Conservation (phyloP, 2,888 invertebrate species). For the Himalopsyche kuldschensis region DNA sequence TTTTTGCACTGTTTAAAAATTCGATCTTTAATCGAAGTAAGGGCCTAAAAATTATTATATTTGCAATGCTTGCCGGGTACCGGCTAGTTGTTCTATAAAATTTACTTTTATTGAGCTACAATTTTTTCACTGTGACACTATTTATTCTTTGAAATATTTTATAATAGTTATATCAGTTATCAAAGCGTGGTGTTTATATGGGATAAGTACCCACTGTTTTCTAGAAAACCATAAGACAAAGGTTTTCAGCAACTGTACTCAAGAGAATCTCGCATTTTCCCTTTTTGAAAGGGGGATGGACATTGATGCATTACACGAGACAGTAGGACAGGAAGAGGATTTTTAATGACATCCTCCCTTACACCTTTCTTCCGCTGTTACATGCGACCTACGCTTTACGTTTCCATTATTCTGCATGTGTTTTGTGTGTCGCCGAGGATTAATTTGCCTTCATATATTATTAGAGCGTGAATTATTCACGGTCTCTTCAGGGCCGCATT, state of each 20-base stretch:
- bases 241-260: slow-evolving; percentile 1
- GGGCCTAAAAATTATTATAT: no score
- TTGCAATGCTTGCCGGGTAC: no score
- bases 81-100: no score
- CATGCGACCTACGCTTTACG: not conserved
- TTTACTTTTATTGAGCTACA: no score
- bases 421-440: not conserved
- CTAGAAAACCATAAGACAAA: not conserved
- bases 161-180: no score
- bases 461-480: not conserved
- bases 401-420: not conserved
- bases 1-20: no score
- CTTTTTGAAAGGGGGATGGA: slow-evolving; percentile 2
- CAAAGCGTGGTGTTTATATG: no score
- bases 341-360: slow-evolving; percentile 12
- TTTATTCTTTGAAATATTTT: no score
- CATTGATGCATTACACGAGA: slow-evolving; percentile 14
- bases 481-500: not conserved
- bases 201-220: no score
- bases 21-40: no score
- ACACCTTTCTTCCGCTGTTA: not conserved
- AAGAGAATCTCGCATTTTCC: not conserved
- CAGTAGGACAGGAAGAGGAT: not conserved
- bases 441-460: not conserved
- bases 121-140: no score